phyloP scores from a whole-genome alignment of 2,797 vertebrate genomes.

The Dryobates pubescens region DNA sequence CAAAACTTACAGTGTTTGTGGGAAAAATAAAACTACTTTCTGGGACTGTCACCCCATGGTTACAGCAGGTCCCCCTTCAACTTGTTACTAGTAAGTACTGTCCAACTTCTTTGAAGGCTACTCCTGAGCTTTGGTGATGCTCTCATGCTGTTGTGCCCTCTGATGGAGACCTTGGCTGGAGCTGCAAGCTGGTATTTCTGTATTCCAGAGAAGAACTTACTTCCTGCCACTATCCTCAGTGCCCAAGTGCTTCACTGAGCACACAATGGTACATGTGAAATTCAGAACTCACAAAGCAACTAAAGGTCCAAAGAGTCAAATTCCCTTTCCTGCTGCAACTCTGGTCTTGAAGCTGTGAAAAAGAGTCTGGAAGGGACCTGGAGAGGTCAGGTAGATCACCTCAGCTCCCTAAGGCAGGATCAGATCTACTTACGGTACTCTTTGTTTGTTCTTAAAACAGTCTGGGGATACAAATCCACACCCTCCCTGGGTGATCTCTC shows the following conservation, averaged over 20 bases:
- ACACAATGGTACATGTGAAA: neutral
- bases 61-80: neutral
- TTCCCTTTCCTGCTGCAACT: neutral
- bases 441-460: neutral
- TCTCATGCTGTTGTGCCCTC: neutral
- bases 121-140: neutral
- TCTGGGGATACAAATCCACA: constrained; percentile 1
- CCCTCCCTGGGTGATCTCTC: neutral
- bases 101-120: neutral
- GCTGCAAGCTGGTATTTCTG: neutral
- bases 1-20: neutral
- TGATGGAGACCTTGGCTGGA: neutral
- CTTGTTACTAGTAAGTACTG: neutral
- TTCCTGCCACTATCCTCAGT: neutral
- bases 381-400: neutral
- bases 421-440: neutral
- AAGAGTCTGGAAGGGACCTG: neutral
- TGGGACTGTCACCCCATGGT: neutral
- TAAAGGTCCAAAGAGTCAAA: neutral
- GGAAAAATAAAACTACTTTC: neutral
- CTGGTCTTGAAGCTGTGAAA: neutral
- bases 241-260: neutral
- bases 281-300: neutral
- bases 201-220: neutral
- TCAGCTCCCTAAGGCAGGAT: neutral